Evolutionary conservation across 2,113 vertebrate genomes (phyloP).

Genomic region (Kryptolebias marmoratus): DNA sequence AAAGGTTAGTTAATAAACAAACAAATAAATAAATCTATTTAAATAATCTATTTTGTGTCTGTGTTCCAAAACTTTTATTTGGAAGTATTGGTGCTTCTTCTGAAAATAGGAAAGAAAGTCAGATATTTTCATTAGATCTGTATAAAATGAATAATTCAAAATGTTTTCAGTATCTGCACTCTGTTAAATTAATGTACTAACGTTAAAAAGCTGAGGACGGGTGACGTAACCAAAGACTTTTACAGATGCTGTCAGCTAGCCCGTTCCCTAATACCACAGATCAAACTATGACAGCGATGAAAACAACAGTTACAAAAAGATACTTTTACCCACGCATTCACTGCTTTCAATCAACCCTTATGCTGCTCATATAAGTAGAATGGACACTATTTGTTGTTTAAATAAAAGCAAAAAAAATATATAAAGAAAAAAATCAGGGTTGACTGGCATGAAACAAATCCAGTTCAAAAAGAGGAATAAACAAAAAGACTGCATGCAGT

Average conservation of each 20-base stretch:
- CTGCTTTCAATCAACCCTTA: too few species aligned
- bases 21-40: neutral
- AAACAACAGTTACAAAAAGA: too few species aligned
- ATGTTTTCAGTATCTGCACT: neutral
- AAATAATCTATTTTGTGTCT: too few species aligned
- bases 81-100: too few species aligned
- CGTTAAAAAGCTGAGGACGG: neutral
- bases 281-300: too few species aligned
- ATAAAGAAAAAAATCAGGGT: neutral
- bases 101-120: too few species aligned
- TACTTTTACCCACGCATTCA: too few species aligned
- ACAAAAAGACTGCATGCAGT: neutral
- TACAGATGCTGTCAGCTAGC: too few species aligned
- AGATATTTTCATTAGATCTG: neutral
- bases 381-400: neutral
- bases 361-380: too few species aligned
- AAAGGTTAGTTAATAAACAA: neutral
- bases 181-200: neutral
- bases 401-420: neutral
- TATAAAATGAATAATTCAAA: neutral
- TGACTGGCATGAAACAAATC: neutral
- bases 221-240: too few species aligned
- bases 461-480: neutral
- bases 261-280: too few species aligned
- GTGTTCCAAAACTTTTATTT: too few species aligned